phyloP scores from a whole-genome alignment of 1,140 invertebrate genomes.

The Diachasma alloeum region DNA sequence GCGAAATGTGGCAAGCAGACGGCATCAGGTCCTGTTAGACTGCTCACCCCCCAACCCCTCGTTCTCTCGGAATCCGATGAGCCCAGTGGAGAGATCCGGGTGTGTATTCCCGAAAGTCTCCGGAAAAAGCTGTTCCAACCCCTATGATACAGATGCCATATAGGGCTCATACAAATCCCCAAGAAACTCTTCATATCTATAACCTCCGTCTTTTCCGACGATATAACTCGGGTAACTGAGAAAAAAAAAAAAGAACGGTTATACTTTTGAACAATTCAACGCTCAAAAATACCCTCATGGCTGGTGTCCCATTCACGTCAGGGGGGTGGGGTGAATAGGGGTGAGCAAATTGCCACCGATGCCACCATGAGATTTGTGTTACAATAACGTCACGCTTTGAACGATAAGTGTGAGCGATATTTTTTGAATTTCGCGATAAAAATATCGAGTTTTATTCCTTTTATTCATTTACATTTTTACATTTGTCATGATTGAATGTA shows the following conservation, averaged over 20 bases:
- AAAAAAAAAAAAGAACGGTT: slow-evolving; percentile 6
- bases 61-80: neutral
- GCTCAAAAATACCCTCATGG: slow-evolving; percentile 22
- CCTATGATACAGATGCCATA: slow-evolving; percentile 40
- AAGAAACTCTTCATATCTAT: slow-evolving; percentile 52
- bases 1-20: slow-evolving; percentile 47
- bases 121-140: slow-evolving; percentile 16
- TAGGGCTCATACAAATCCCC: slow-evolving; percentile 49
- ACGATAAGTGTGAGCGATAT: no score
- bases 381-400: no score
- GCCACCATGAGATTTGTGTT: no score
- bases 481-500: no score
- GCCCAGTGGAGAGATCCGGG: neutral
- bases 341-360: slow-evolving; percentile 35
- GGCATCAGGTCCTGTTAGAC: neutral
- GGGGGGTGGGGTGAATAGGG: slow-evolving; percentile 15
- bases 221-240: neutral
- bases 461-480: neutral
- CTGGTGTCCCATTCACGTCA: neutral
- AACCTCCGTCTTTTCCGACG: slow-evolving; percentile 34
- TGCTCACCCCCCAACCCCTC: neutral
- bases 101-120: neutral
- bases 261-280: slow-evolving; percentile 54
- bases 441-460: neutral
- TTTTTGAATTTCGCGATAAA: no score